Percentiles rank a stretch among this genome's conserved stretches.
Evolutionary conservation across 2,797 vertebrate genomes (phyloP).

Genomic region (Pteronotus mesoamericanus): DNA sequence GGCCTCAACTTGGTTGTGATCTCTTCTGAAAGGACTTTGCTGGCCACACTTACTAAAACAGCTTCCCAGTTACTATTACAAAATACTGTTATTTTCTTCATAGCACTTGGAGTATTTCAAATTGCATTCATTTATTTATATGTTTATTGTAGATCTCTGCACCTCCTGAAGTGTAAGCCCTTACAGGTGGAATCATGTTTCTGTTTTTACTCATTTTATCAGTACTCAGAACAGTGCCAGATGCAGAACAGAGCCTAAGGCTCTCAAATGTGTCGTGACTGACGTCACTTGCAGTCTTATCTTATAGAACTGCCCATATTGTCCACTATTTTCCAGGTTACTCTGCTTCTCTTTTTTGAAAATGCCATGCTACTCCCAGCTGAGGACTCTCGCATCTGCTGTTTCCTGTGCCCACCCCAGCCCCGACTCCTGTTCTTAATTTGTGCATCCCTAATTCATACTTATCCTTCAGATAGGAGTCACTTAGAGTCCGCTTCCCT

Average conservation of each 20-base stretch:
- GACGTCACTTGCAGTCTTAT: background rate
- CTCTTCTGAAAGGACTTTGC: background rate
- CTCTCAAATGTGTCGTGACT: background rate
- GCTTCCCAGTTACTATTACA: background rate
- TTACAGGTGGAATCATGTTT: background rate
- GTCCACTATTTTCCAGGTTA: background rate
- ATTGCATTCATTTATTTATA: background rate
- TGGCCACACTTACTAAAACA: background rate
- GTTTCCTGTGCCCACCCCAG: background rate
- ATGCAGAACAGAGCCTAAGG: background rate
- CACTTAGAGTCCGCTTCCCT: background rate
- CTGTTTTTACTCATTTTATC: background rate
- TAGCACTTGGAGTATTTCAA: background rate
- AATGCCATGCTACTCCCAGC: background rate
- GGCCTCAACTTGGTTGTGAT: background rate
- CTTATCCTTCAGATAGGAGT: background rate
- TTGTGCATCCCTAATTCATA: background rate
- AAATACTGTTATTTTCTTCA: conserved; percentile 26
- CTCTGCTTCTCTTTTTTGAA: background rate
- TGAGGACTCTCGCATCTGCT: background rate
- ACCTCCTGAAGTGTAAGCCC: background rate
- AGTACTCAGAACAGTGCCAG: background rate
- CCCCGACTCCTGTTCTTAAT: background rate
- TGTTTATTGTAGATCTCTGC: background rate
- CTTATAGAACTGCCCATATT: background rate